Evolutionary conservation across 1,140 invertebrate species (phyloP), one percentile per base, ranked within the genome.

Genomic region (Monochamus saltuarius): DNA sequence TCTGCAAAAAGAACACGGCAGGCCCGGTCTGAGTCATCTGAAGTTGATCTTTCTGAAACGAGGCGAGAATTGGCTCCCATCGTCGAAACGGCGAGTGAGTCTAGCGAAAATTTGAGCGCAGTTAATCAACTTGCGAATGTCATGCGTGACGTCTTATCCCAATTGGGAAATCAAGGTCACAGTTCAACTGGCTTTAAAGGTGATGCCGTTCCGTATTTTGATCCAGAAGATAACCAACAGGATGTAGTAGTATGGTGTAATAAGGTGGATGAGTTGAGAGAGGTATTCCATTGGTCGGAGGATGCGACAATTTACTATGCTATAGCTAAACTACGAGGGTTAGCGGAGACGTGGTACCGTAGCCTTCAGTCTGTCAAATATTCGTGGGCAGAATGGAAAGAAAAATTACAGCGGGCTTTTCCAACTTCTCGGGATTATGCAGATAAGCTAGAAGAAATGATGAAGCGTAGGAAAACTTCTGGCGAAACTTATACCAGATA

Each of bases 401-500:
- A 16, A 37, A 19, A 54, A 13, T 19, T 70, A 10, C 22, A 29
- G 16, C 59, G 57, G 37, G 66, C 69, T 0, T 70, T 71, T 50
- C 66, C 70, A 3, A 22, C 58, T n/a, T 57, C 62, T 3, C 62
- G 64, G 45, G 68, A 69, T 49, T 74, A 67, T 45, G 65, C 64
- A 9, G 67, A 68, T 36, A 16, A 62, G 1, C 36, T 69, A 13
- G 66, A 61, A 0, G 61, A 71, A 16, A 73, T 74, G 70, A 49
- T 73, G 43, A 50, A 61, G 38, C 65, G 60, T 51, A 17, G 52
- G 19, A 63, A 49, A 36, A 56, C 57, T 8, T 35, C 46, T n/a
- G 62, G 65, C 0, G 70, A 75, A 39, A 68, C 72, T 1, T 56
- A 66, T 8, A 57, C 72, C 38, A 8, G 60, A 1, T 70, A 73